Percentiles rank a stretch among this genome's conserved stretches.
phyloP scores from a whole-genome alignment of 1,140 invertebrate genomes.

The Drosophila repletoides region DNA sequence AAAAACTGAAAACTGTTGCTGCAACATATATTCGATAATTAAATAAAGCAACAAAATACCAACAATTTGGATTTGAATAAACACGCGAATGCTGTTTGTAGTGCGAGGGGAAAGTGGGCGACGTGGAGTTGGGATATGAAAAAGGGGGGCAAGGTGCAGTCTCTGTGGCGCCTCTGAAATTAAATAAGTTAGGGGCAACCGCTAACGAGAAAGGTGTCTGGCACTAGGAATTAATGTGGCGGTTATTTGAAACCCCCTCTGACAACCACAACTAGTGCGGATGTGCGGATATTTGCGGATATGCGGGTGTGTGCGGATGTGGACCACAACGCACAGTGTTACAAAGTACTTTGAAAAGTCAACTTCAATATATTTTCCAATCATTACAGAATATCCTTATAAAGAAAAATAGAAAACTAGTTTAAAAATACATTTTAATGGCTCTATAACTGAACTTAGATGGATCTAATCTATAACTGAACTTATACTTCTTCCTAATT shows the following conservation, averaged over 20 bases:
- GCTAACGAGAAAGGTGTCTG: slow-evolving; percentile 79
- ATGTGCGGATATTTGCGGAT: slow-evolving; percentile 1
- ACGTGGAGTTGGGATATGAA: neutral
- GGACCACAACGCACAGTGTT: slow-evolving; percentile 32
- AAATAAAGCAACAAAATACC: slow-evolving; percentile 62
- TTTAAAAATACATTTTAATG: too few species aligned
- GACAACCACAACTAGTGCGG: slow-evolving; percentile 1
- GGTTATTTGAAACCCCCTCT: slow-evolving; percentile 62
- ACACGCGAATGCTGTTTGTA: slow-evolving; percentile 49
- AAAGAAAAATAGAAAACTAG: too few species aligned
- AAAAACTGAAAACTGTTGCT: slow-evolving; percentile 75
- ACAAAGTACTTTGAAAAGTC: too few species aligned
- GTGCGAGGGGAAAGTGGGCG: neutral
- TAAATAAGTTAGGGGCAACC: slow-evolving; percentile 76
- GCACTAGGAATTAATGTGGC: slow-evolving; percentile 79
- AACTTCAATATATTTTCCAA: too few species aligned
- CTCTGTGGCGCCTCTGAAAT: slow-evolving; percentile 53
- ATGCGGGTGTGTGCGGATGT: slow-evolving; percentile 23
- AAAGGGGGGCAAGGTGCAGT: neutral
- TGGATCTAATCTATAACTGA: too few species aligned
- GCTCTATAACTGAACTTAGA: too few species aligned
- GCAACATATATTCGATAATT: slow-evolving; percentile 67
- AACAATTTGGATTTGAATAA: slow-evolving; percentile 57
- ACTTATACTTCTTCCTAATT: too few species aligned
- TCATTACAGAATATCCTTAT: too few species aligned